phyloP scores from a whole-genome alignment of 2,888 invertebrate species.

The Amiota mariae region DNA sequence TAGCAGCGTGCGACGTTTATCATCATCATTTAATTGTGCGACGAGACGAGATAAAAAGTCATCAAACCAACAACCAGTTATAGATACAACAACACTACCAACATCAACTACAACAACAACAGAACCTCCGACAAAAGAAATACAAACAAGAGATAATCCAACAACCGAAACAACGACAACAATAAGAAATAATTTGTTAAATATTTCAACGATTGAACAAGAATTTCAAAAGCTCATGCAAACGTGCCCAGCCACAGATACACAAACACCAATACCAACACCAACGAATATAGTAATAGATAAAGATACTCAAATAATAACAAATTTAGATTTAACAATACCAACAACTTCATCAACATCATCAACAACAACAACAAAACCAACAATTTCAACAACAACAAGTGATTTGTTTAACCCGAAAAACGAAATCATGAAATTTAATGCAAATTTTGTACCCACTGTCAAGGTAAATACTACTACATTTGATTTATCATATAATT shows the following conservation, averaged over 20 bases:
- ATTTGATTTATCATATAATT: background rate
- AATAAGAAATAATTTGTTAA: background rate
- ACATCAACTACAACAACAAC: slow-evolving; percentile 36
- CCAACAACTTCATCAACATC: background rate
- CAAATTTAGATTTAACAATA: slow-evolving; percentile 7
- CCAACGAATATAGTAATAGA: background rate
- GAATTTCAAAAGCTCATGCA: slow-evolving; percentile 44
- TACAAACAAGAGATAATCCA: slow-evolving; percentile 13
- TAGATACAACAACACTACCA: slow-evolving; percentile 37
- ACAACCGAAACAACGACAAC: slow-evolving; percentile 17
- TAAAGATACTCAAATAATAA: slow-evolving; percentile 1
- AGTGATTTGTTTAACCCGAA: too few relatives aligned
- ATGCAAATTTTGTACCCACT: slow-evolving; percentile 57
- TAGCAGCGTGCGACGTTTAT: slow-evolving; percentile 59
- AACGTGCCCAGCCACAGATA: slow-evolving; percentile 4
- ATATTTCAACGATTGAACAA: slow-evolving; percentile 50
- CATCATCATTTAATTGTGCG: slow-evolving; percentile 54
- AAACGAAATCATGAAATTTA: slow-evolving; percentile 61
- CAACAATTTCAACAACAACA: slow-evolving; percentile 28
- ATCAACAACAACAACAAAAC: background rate
- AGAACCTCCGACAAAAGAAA: slow-evolving; percentile 19
- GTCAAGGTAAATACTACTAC: slow-evolving; percentile 65
- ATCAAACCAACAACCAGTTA: slow-evolving; percentile 13
- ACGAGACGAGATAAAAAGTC: slow-evolving; percentile 50
- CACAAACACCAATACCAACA: background rate